A percentile compares a stretch with the other conserved stretches of the same genome.
These are phyloP conservation scores for Sialis lutaria DNA, from an alignment of 2,888 invertebrate species.

Conservation along the genomic window DNA sequence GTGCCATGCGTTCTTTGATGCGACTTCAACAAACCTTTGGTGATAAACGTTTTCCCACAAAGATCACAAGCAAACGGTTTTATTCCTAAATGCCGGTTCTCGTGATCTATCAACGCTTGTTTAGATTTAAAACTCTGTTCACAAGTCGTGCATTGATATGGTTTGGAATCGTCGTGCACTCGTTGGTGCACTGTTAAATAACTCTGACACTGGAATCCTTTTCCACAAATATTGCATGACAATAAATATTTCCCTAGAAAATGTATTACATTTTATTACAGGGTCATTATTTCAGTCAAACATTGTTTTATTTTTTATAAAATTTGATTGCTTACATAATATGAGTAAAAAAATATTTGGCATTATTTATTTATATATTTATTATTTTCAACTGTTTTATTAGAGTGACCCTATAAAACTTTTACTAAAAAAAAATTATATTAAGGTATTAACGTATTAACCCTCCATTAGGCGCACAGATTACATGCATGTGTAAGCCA, in stretches of 20 bases:
- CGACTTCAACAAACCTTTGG: conserved; percentile 38
- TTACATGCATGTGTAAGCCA: too few relatives aligned
- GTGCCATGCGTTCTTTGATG: conserved; percentile 40
- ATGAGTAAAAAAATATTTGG: too few relatives aligned
- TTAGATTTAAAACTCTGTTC: conserved; percentile 39
- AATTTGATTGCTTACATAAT: background rate
- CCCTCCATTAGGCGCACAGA: too few relatives aligned
- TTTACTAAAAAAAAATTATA: too few relatives aligned
- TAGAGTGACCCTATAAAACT: too few relatives aligned
- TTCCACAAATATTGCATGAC: conserved; percentile 35
- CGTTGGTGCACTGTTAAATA: conserved; percentile 40
- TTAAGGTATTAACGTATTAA: too few relatives aligned
- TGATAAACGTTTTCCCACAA: conserved; percentile 38
- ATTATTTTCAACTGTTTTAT: too few relatives aligned
- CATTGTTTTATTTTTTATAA: too few relatives aligned
- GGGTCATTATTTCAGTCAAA: too few relatives aligned
- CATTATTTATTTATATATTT: too few relatives aligned
- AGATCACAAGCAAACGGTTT: conserved; percentile 39
- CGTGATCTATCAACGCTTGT: conserved; percentile 37
- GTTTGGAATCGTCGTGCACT: conserved; percentile 38
- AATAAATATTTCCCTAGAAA: conserved; percentile 16
- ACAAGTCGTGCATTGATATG: conserved; percentile 36
- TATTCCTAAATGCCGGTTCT: conserved; percentile 38
- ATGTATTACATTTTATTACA: too few relatives aligned
- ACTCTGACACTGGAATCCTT: conserved; percentile 41